Evolutionary conservation across 1,140 invertebrate species (phyloP), one percentile per base, ranked within the genome.

Genomic region (Pogonomyrmex barbatus): DNA sequence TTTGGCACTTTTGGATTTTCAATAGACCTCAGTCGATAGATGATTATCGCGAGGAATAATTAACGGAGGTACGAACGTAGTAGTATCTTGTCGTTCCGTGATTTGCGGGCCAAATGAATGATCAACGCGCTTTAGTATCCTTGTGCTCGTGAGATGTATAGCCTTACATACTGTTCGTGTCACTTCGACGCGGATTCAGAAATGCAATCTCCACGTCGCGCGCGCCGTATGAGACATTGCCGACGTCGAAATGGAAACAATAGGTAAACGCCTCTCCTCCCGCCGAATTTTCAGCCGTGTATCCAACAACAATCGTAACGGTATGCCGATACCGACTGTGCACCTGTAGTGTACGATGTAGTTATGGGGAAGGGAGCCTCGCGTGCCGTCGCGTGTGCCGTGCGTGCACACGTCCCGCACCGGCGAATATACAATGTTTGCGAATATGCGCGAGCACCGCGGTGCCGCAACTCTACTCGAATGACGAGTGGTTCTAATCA

Each of bases 401-500:
- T 70, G 70, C 24, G 50, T 24, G 24, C 24, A 24, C 39, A 47
- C 54, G 54, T 85, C 62, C 50, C 8, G 9, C 17, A 33, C 14
- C 47, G 62, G 24, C 24, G 24, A 24, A 24, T 24, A 24, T 0
- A 24, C 24, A 24, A 58, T 52, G 62, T 60, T 67, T 79, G 89
- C 45, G 89, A 89, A 91, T 91, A 91, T 89, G 87, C 86, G 78
- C 82, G 88, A 90, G 89, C 87, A 89, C 90, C 81, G 24, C 24
- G 81, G 85, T 62, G 76, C 65, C 70, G 67, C 65, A 63, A 67
- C 85, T 60, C 88, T 60, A 76, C 83, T 76, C 88, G 89, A 93
- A 93, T 92, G 92, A 92, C 89, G 87, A 93, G 93, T 92, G 73
- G 90, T 85, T 92, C 90, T 93, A 93, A 93, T 93, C 91, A 93